phyloP scores from a whole-genome alignment of 2,888 invertebrate species.

The Tipula helvola region DNA sequence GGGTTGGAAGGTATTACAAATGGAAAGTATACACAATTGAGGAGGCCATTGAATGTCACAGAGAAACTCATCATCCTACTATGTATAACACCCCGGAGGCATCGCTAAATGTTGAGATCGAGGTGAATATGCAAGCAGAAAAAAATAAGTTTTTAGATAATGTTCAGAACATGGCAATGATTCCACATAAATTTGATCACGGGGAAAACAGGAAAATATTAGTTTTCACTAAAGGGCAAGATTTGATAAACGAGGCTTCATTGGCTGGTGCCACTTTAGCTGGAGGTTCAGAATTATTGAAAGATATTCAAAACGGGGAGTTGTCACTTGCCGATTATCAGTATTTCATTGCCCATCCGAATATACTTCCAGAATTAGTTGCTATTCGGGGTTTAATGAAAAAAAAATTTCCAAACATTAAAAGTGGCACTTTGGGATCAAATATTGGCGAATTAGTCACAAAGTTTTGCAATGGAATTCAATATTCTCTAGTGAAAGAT shows the following conservation, averaged over 20 bases:
- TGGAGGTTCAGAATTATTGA: slow-evolving; percentile 63
- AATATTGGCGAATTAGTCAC: slow-evolving; percentile 49
- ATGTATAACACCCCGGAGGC: slow-evolving; percentile 68
- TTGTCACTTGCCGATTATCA: slow-evolving; percentile 56
- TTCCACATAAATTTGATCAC: slow-evolving; percentile 58
- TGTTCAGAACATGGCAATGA: slow-evolving; percentile 50
- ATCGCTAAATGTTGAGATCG: slow-evolving; percentile 53
- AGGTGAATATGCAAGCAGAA: slow-evolving; percentile 60
- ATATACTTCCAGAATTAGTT: slow-evolving; percentile 64
- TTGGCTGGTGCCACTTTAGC: slow-evolving; percentile 60
- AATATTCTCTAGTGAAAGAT: slow-evolving; percentile 53
- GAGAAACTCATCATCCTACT: slow-evolving; percentile 71
- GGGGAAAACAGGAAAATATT: slow-evolving; percentile 55
- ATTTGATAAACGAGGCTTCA: slow-evolving; percentile 39
- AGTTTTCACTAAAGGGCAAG: slow-evolving; percentile 58
- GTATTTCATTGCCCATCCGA: slow-evolving; percentile 63
- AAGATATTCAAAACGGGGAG: slow-evolving; percentile 63
- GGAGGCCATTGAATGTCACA: slow-evolving; percentile 65
- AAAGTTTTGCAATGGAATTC: slow-evolving; percentile 56
- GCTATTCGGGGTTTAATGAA: slow-evolving; percentile 66
- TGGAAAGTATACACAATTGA: slow-evolving; percentile 51
- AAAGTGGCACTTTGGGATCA: slow-evolving; percentile 50
- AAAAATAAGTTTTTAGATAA: slow-evolving; percentile 53
- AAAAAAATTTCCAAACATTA: slow-evolving; percentile 58
- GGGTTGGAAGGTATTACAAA: slow-evolving; percentile 41